These are phyloP conservation scores for Syngnathus rostellatus DNA, from an alignment of 2,797 vertebrate species.

Conservation along the genomic window DNA sequence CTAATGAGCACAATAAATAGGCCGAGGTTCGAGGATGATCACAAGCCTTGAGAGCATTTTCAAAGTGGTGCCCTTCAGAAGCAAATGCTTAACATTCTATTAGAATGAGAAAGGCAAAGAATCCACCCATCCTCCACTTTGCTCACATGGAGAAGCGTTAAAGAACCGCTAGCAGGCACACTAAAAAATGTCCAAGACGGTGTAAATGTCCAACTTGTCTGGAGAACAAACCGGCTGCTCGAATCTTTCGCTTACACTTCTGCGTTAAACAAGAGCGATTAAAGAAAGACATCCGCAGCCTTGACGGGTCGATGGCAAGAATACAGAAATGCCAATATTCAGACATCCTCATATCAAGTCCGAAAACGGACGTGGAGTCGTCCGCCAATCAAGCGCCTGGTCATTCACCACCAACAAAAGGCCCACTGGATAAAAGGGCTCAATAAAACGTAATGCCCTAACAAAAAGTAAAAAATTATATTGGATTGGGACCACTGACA, in stretches of 20 bases:
- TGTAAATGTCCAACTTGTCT: constrained; percentile 43
- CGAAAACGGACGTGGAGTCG: background rate
- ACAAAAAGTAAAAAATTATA: background rate
- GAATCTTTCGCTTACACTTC: constrained; percentile 9
- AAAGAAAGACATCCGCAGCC: constrained; percentile 42
- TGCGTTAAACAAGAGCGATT: constrained; percentile 43
- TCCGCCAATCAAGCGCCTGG: background rate
- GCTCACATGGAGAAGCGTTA: constrained; percentile 36
- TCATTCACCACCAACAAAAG: background rate
- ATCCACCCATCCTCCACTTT: constrained; percentile 8
- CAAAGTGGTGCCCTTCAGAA: constrained; percentile 37
- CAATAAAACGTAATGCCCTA: background rate
- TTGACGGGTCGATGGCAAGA: constrained; percentile 4
- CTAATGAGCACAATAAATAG: constrained; percentile 27
- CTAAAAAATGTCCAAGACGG: constrained; percentile 54
- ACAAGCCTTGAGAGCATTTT: constrained; percentile 26
- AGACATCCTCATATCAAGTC: background rate
- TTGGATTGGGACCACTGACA: background rate
- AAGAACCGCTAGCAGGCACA: constrained; percentile 45
- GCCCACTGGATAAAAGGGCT: background rate
- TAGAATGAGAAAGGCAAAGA: constrained; percentile 3
- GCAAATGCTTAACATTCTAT: constrained; percentile 57
- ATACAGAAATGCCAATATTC: background rate
- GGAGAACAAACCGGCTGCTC: constrained; percentile 12
- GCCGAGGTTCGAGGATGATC: constrained; percentile 24